Conservation (phyloP, 2,797 vertebrate genomes). For the Lepidocolaptes lacrymiger region DNA sequence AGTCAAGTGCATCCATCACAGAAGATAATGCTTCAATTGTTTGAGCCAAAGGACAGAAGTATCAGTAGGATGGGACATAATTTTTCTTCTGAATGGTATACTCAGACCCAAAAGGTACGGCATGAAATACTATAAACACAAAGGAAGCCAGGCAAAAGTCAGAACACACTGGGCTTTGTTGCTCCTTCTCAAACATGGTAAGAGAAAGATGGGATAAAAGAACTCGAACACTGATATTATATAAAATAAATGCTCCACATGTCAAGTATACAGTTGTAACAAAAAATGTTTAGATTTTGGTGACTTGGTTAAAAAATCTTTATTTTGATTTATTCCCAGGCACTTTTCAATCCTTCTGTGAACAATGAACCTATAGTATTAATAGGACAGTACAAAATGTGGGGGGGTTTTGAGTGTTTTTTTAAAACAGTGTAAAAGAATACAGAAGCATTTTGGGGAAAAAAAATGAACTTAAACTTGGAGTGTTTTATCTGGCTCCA, state of each 20-base stretch:
- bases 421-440: neutral
- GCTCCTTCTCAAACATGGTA: neutral
- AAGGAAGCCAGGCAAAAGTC: neutral
- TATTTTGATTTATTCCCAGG: slow-evolving; percentile 37
- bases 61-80: neutral
- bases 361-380: slow-evolving; percentile 46
- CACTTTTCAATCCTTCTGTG: slow-evolving; percentile 15
- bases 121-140: neutral
- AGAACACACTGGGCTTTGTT: neutral
- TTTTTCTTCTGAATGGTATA: neutral
- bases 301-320: slow-evolving; percentile 8
- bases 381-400: neutral
- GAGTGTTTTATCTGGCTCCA: slow-evolving; percentile 65
- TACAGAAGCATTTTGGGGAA: neutral
- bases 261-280: neutral
- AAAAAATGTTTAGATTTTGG: slow-evolving; percentile 21
- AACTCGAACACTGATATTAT: neutral
- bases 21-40: neutral
- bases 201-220: slow-evolving; percentile 1
- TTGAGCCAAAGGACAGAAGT: neutral
- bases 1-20: neutral
- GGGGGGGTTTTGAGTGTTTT: no score
- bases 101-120: neutral
- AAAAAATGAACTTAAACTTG: neutral
- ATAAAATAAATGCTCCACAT: neutral